Evolutionary conservation across 2,797 vertebrate species (phyloP), one percentile per base, ranked within the genome.

Genomic region (Manis crassicaudata): DNA sequence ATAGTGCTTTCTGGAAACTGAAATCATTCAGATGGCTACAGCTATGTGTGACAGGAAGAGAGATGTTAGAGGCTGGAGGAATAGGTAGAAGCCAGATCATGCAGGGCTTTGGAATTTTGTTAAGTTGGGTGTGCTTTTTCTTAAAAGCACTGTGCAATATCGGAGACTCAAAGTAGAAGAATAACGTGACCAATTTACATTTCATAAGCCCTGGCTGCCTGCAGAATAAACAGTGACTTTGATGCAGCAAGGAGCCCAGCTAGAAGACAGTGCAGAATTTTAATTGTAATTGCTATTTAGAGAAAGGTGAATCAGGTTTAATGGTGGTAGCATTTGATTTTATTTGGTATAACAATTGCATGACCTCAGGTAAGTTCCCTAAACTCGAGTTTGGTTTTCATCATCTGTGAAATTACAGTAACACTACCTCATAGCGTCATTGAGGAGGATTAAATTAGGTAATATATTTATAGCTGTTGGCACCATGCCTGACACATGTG

Each of bases 351-450:
- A 65, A 63, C 25, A 82, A 27, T 6, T 70, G 25, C 56, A 8
- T 63, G 60, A 73, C 37, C 50, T 77, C 46, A 72, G 63, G n/a
- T 0, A 21, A 52, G 17, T 82, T 79, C 54, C 52, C 65, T 56
- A 81, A 92, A 70, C 23, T 70, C 12, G 52, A 79, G 63, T 62
- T 86, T 94, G 60, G 40, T 56, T 91, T 92, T 76, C 35, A 68
- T 92, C 52, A 72, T 65, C 73, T 94, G 58, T 89, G 92, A 96
- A 95, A 80, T 95, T 92, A 52, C 58, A 80, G 88, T 77, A 90
- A 85, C 68, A 86, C 63, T 82, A 79, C 63, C 32, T 93, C 35
- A 67, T 32, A 88, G 80, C 52, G 43, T 73, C 92, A 80, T 29
- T 67, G 81, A 82, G 27, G 35, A 84, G 65, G 70, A 88, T 87